Percentiles rank a stretch among this genome's conserved stretches.
Conservation (phyloP, 2,888 invertebrate species). For the Cephus pulcher region DNA sequence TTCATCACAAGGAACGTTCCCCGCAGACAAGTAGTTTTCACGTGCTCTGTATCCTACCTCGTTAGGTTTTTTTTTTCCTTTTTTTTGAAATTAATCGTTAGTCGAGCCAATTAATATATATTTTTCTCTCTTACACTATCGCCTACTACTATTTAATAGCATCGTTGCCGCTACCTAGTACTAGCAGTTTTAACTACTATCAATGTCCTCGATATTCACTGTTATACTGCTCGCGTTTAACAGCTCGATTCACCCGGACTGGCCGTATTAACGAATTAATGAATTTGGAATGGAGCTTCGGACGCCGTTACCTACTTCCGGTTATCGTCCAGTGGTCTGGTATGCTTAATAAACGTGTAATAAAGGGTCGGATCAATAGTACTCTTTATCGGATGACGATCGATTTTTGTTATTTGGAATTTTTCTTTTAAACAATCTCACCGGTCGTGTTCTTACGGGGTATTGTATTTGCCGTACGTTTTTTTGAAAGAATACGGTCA, state of each 20-base stretch:
- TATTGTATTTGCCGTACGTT: too few relatives aligned
- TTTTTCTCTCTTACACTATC: conserved; percentile 32
- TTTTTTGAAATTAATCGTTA: conserved; percentile 40
- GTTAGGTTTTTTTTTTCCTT: conserved; percentile 31
- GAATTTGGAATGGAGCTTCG: too few relatives aligned
- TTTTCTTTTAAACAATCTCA: too few relatives aligned
- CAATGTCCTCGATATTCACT: conserved; percentile 15
- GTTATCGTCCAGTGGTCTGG: too few relatives aligned
- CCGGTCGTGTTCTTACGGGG: too few relatives aligned
- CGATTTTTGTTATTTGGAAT: not conserved
- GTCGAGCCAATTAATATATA: conserved; percentile 33
- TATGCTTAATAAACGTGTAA: too few relatives aligned
- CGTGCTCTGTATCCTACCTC: conserved; percentile 34
- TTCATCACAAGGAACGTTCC: conserved; percentile 38
- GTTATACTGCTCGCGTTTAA: too few relatives aligned
- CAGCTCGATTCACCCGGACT: too few relatives aligned
- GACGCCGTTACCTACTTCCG: too few relatives aligned
- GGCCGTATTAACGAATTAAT: too few relatives aligned
- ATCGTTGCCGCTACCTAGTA: too few relatives aligned
- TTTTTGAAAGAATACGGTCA: too few relatives aligned
- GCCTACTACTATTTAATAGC: conserved; percentile 23
- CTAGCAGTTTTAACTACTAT: conserved; percentile 14
- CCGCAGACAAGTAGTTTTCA: conserved; percentile 23
- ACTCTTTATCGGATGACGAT: not conserved
- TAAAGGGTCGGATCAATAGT: not conserved